A percentile compares a stretch with the other conserved stretches of the same genome.
These are phyloP conservation scores for Drosophila kanapiae DNA, from an alignment of 1,140 invertebrate genomes.

Conservation along the genomic window DNA sequence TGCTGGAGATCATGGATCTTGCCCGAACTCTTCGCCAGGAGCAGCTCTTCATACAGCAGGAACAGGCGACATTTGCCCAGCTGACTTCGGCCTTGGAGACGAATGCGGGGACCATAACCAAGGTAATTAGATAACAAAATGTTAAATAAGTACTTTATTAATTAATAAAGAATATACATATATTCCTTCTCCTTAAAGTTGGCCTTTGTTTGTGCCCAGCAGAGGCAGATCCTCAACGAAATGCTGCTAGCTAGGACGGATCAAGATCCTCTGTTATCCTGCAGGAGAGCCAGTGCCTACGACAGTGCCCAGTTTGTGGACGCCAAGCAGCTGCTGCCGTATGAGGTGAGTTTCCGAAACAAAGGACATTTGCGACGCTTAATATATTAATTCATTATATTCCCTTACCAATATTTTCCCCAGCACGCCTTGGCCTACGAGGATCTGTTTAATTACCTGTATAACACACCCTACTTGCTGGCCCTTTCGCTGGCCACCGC, in stretches of 20 bases:
- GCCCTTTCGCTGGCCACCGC: slow-evolving; percentile 93
- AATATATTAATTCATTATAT: too few species aligned
- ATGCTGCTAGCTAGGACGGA: slow-evolving; percentile 92
- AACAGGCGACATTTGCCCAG: slow-evolving; percentile 76
- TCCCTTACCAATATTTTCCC: too few species aligned
- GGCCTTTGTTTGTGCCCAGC: slow-evolving; percentile 95
- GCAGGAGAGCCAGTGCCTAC: slow-evolving; percentile 91
- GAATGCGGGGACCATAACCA: slow-evolving; percentile 80
- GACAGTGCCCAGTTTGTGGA: slow-evolving; percentile 94
- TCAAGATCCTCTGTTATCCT: slow-evolving; percentile 90
- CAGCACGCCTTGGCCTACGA: slow-evolving; percentile 91
- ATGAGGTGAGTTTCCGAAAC: slow-evolving; percentile 86
- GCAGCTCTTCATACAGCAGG: slow-evolving; percentile 82
- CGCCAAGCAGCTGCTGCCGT: slow-evolving; percentile 94
- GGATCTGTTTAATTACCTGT: slow-evolving; percentile 91
- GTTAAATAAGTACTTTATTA: too few species aligned
- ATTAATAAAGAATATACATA: not conserved
- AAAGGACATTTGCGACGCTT: too few species aligned
- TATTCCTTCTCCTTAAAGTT: slow-evolving; percentile 86
- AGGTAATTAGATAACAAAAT: slow-evolving; percentile 24
- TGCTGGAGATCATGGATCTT: slow-evolving; percentile 84
- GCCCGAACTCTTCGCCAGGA: slow-evolving; percentile 84
- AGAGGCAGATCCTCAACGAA: slow-evolving; percentile 93
- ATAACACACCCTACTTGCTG: slow-evolving; percentile 92
- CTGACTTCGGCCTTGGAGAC: slow-evolving; percentile 69